Evolutionary conservation across 2,888 invertebrate species (phyloP), one percentile per base, ranked within the genome.

Genomic region (Ormyrus rosae): DNA sequence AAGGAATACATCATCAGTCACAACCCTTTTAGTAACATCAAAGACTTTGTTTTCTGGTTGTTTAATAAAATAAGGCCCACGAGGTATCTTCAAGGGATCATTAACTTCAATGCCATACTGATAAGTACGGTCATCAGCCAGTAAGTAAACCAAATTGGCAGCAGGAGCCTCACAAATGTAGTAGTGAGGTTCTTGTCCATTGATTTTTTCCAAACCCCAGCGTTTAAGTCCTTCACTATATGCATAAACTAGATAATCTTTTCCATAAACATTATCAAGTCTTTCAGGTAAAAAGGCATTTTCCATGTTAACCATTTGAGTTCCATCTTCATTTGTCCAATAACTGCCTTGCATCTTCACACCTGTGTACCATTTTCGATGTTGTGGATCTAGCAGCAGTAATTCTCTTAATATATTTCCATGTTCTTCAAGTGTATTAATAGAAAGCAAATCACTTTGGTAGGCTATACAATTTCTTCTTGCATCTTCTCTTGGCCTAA

Each of bases 81-180:
- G 92, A 0, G 97, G 97, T 84, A 98, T 94, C 86, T 94, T 94
- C 81, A 94, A 94, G 0, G 95, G 95, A 90, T 98, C 96, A 84
- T 92, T 94, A 64, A 97, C 94, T 87, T 96, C 95, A 72, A 97
- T 90, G 0, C 98, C 98, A 91, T 97, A 98, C 63, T 96, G 95
- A 88, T 96, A 96, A 61, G 95, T 95, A 70, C 97, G 93, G 84
- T 95, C 94, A 86, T 96, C 96, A 85, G 93, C 93, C 71, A 94
- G 92, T 65, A 95, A 91, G 88, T 95, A 94, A 83, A 94, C 94
- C 80, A 97, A 91, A 83, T 94, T 93, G 82, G 93, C 92, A n/a
- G 96, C 93, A 85, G 95, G 94, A 45, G 96, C 96, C 92, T 98
- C 97, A 91, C 98, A 98, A 85, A 98, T 97, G 85, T 96, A 98